Conservation (phyloP, 2,888 invertebrate species). For the Nysson spinosus region DNA sequence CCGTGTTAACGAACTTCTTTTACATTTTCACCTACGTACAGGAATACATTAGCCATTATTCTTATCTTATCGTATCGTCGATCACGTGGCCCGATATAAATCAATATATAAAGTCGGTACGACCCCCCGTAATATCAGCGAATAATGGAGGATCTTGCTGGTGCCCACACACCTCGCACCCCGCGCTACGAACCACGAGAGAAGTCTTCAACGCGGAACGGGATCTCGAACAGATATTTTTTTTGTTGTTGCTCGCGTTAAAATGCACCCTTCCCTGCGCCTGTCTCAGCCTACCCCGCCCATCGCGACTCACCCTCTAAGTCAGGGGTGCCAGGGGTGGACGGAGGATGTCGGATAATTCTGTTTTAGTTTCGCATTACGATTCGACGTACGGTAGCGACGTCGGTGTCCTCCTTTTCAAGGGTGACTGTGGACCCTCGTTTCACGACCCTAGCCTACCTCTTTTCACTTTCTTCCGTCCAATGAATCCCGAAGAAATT, state of each 20-base stretch:
- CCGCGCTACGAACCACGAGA: neutral
- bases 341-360: slow-evolving; percentile 70
- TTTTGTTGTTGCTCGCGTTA: slow-evolving; percentile 56
- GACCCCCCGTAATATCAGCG: slow-evolving; percentile 34
- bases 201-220: slow-evolving; percentile 27
- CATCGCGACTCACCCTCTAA: slow-evolving; percentile 22
- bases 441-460: neutral
- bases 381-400: slow-evolving; percentile 64
- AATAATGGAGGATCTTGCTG: slow-evolving; percentile 39
- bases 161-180: slow-evolving; percentile 18
- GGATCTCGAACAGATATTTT: slow-evolving; percentile 47
- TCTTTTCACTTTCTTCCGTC: slow-evolving; percentile 9
- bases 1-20: neutral
- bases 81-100: slow-evolving; percentile 39
- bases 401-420: slow-evolving; percentile 25
- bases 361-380: slow-evolving; percentile 76
- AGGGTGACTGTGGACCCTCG: slow-evolving; percentile 14
- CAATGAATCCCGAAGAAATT: slow-evolving; percentile 30
- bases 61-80: slow-evolving; percentile 27
- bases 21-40: no score
- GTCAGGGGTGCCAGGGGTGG: slow-evolving; percentile 15
- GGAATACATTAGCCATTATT: neutral
- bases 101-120: slow-evolving; percentile 28
- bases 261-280: slow-evolving; percentile 59
- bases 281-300: slow-evolving; percentile 49